These are phyloP conservation scores for Zonitis immaculata DNA, from an alignment of 2,888 invertebrate genomes.

Conservation along the genomic window DNA sequence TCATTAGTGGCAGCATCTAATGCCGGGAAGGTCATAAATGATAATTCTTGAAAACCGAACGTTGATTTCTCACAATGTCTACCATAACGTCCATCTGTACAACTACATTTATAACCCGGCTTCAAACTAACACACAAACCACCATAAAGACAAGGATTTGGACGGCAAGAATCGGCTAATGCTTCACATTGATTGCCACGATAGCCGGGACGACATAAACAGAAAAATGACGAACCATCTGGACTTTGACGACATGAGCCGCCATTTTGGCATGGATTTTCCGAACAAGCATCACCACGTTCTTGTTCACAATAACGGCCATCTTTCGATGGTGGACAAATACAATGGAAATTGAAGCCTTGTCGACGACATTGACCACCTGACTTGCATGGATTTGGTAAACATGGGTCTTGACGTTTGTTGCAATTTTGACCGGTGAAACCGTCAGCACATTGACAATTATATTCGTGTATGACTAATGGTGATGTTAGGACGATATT, in stretches of 20 bases:
- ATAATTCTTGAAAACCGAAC: conserved; percentile 82
- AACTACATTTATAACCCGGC: conserved; percentile 81
- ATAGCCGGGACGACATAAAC: conserved; percentile 86
- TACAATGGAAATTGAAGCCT: conserved; percentile 79
- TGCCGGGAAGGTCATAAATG: conserved; percentile 83
- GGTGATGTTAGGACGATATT: conserved; percentile 81
- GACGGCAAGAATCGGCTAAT: conserved; percentile 82
- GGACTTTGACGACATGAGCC: conserved; percentile 87
- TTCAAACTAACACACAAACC: conserved; percentile 85
- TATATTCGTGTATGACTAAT: conserved; percentile 68
- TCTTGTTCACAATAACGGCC: conserved; percentile 82
- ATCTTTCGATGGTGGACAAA: conserved; percentile 72
- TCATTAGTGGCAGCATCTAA: conserved; percentile 86
- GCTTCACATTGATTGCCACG: conserved; percentile 88
- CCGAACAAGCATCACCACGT: conserved; percentile 77
- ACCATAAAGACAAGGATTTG: conserved; percentile 88
- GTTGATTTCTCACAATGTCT: conserved; percentile 87
- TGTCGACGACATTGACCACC: conserved; percentile 81
- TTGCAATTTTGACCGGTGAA: conserved; percentile 81
- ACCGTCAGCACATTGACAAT: conserved; percentile 77
- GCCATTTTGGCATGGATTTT: conserved; percentile 84
- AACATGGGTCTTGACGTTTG: conserved; percentile 84
- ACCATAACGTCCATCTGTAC: conserved; percentile 84
- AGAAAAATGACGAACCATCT: conserved; percentile 85
- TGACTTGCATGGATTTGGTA: conserved; percentile 81